Evolutionary conservation across 1,140 invertebrate species (phyloP).

Genomic region (Drosophila lacertosa): DNA sequence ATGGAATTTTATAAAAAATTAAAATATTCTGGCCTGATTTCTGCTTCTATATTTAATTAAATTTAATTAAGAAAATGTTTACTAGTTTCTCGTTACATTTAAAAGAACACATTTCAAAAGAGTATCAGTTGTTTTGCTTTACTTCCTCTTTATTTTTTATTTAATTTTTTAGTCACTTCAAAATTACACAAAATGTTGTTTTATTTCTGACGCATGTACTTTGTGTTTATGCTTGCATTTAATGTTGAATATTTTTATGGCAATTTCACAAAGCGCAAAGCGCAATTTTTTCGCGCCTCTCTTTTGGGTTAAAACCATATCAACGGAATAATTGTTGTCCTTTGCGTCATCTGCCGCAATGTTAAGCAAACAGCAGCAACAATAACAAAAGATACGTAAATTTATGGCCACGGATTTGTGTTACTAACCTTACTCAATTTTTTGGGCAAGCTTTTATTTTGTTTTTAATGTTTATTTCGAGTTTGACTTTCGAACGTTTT

Average conservation of each 20-base stretch:
- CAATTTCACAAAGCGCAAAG: constrained; percentile 12
- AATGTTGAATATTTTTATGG: constrained; percentile 20
- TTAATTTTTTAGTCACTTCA: not conserved
- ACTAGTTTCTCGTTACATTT: not conserved
- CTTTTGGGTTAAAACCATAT: constrained; percentile 30
- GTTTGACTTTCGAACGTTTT: constrained; percentile 75
- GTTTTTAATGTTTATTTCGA: constrained; percentile 34
- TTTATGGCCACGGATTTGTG: constrained; percentile 73
- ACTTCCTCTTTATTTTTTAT: not conserved
- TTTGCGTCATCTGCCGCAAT: constrained; percentile 70
- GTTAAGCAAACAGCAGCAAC: constrained; percentile 65
- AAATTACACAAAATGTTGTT: constrained; percentile 27
- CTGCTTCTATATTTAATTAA: too few relatives aligned
- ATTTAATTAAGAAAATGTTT: too few relatives aligned
- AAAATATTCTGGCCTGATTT: too few relatives aligned
- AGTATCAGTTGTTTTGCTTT: not conserved
- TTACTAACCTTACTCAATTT: constrained; percentile 81
- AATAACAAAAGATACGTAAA: constrained; percentile 43
- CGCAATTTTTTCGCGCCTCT: constrained; percentile 16
- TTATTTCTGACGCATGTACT: constrained; percentile 21
- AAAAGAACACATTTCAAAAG: not conserved
- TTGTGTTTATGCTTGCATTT: constrained; percentile 2
- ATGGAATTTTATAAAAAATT: too few relatives aligned
- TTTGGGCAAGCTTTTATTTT: constrained; percentile 35
- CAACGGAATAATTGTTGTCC: constrained; percentile 56